phyloP scores from a whole-genome alignment of 1,140 invertebrate genomes.

The Aphelenchoides besseyi region DNA sequence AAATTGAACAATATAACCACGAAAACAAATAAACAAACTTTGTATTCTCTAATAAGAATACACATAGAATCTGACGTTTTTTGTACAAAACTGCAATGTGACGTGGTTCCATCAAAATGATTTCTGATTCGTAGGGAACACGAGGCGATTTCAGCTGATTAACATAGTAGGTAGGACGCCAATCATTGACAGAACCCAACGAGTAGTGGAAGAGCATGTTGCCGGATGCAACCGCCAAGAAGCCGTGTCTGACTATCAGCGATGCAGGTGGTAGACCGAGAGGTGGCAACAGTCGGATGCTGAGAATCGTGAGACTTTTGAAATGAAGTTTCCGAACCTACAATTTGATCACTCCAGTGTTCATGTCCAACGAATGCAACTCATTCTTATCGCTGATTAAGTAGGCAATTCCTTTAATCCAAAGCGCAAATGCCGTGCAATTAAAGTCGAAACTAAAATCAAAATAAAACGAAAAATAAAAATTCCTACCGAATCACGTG shows the following conservation, averaged over 20 bases:
- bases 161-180: background rate
- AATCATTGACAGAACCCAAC: background rate
- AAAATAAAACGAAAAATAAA: background rate
- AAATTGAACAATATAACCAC: background rate
- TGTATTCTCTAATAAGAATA: background rate
- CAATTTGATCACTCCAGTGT: slow-evolving; percentile 6
- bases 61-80: background rate
- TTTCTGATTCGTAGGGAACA: background rate
- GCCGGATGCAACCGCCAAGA: slow-evolving; percentile 1
- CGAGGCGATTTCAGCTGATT: background rate
- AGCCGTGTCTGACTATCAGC: background rate
- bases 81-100: slow-evolving; percentile 2
- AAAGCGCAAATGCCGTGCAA: background rate
- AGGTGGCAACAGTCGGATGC: background rate
- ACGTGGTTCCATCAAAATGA: slow-evolving; percentile 9
- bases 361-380: background rate
- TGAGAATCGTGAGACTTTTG: background rate
- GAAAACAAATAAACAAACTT: background rate
- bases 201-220: background rate
- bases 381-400: background rate
- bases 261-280: background rate
- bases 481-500: background rate
- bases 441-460: slow-evolving; percentile 6
- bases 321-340: background rate
- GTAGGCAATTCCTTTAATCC: background rate